phyloP scores from a whole-genome alignment of 2,113 vertebrate genomes.

The Mesitornis unicolor region DNA sequence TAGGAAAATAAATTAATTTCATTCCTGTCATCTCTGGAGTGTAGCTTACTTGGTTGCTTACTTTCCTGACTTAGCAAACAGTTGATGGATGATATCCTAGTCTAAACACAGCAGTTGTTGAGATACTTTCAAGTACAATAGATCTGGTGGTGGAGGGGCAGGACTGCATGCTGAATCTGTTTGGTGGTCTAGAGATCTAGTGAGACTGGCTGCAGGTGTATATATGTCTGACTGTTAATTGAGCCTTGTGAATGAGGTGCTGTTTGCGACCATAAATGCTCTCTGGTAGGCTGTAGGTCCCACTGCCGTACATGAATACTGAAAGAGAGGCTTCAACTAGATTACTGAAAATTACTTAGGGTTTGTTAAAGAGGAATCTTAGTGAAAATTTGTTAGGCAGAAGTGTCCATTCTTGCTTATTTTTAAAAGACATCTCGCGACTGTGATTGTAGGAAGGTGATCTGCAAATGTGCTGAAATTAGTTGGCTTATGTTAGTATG shows the following conservation, averaged over 20 bases:
- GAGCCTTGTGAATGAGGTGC: not conserved
- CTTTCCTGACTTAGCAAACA: not conserved
- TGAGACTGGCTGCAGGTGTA: not conserved
- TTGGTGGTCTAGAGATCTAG: not conserved
- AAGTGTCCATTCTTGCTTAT: not conserved
- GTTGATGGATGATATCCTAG: not conserved
- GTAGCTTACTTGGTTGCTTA: not conserved
- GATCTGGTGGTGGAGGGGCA: not conserved
- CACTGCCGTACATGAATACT: not conserved
- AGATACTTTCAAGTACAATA: not conserved
- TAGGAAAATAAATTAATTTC: not conserved
- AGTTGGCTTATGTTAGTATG: not conserved
- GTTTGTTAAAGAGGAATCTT: not conserved
- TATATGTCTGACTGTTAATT: not conserved
- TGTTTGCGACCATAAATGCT: not conserved
- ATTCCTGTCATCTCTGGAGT: not conserved
- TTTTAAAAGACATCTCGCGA: not conserved
- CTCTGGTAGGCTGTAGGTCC: not conserved
- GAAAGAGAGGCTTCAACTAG: not conserved
- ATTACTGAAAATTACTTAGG: not conserved
- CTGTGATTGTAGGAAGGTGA: not conserved
- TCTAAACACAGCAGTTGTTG: not conserved
- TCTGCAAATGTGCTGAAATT: not conserved
- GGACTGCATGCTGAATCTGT: not conserved
- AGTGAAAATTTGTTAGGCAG: not conserved